Evolutionary conservation across 2,888 invertebrate genomes (phyloP).

Genomic region (Urechis unicinctus): DNA sequence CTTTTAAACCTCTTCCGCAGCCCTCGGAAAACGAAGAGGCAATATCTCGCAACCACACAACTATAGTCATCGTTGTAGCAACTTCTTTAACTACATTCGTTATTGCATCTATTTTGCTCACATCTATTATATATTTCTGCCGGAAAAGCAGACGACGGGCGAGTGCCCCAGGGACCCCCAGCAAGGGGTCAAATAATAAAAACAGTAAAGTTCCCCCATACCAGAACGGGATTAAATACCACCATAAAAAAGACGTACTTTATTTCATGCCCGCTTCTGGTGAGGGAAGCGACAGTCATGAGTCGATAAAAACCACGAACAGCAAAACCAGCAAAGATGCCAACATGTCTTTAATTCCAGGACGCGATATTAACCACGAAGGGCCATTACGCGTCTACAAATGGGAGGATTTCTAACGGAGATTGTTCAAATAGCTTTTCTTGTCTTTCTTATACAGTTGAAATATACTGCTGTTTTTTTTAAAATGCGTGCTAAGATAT

Average conservation of each 20-base stretch:
- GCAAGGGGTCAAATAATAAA: not conserved
- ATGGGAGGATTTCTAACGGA: constrained; percentile 26
- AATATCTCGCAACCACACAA: too few species aligned
- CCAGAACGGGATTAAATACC: constrained; percentile 12
- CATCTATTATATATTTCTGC: constrained; percentile 2
- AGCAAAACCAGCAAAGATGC: constrained; percentile 4
- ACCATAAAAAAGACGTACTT: constrained; percentile 11
- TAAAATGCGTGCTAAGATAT: too few species aligned
- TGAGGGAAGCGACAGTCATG: not conserved
- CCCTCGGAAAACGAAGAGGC: too few species aligned
- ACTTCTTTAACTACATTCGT: constrained; percentile 1
- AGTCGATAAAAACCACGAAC: not conserved
- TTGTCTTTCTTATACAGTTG: too few species aligned
- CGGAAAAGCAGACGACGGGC: not conserved
- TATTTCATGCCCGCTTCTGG: constrained; percentile 11
- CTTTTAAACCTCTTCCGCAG: too few species aligned
- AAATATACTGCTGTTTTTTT: too few species aligned
- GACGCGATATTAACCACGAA: constrained; percentile 25
- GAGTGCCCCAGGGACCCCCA: not conserved
- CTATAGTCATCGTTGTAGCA: constrained; percentile 11
- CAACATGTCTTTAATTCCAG: constrained; percentile 21
- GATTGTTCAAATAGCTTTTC: too few species aligned
- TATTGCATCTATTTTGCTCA: constrained; percentile 4
- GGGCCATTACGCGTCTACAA: constrained; percentile 25
- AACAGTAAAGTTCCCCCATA: not conserved